Evolutionary conservation across 2,113 vertebrate genomes (phyloP).

Genomic region (Melanotaenia duboulayi): DNA sequence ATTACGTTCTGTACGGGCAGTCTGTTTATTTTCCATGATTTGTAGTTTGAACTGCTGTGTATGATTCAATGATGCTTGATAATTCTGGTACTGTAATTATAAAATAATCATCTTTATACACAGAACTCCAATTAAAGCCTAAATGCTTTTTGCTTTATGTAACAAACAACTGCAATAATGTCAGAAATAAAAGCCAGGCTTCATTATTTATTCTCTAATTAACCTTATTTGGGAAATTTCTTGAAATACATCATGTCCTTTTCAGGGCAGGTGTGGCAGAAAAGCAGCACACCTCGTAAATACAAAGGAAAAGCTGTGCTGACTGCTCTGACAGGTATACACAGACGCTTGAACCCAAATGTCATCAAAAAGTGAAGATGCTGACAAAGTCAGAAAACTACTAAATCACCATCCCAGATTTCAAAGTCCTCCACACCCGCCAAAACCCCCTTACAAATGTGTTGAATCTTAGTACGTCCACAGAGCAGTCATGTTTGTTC

Average conservation of each 20-base stretch:
- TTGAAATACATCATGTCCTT: slow-evolving; percentile 2
- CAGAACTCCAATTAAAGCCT: slow-evolving; percentile 2
- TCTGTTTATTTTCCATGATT: slow-evolving; percentile 16
- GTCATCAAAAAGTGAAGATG: not conserved
- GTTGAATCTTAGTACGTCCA: no score
- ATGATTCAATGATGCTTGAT: slow-evolving; percentile 15
- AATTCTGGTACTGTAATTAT: not conserved
- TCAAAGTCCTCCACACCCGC: no score
- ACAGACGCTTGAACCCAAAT: not conserved
- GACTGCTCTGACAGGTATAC: not conserved
- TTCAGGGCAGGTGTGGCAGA: not conserved
- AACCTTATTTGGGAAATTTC: slow-evolving; percentile 1
- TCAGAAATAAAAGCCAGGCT: slow-evolving; percentile 5
- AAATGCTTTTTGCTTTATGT: not conserved
- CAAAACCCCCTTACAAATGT: no score
- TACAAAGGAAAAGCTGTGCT: not conserved
- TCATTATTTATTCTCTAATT: slow-evolving; percentile 7
- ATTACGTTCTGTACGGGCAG: slow-evolving; percentile 25
- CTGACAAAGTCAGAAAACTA: not conserved
- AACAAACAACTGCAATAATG: not conserved
- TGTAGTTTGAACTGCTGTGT: not conserved
- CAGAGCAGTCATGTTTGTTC: no score
- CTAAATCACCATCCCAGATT: no score
- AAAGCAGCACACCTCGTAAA: not conserved
- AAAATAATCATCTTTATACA: slow-evolving; percentile 4